These are phyloP conservation scores for Heliconius erato DNA, from an alignment of 2,888 invertebrate species.

Conservation along the genomic window DNA sequence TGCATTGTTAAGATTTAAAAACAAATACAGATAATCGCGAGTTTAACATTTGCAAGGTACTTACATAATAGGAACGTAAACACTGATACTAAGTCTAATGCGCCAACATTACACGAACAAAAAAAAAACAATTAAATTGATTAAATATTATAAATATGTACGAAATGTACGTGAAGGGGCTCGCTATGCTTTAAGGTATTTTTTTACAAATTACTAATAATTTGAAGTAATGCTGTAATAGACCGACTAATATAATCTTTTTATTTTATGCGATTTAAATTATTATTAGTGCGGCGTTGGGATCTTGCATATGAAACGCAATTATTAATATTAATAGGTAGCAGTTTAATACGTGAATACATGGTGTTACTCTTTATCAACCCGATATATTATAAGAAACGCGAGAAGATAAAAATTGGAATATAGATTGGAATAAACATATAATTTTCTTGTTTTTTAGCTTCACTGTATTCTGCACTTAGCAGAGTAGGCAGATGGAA, in stretches of 20 bases:
- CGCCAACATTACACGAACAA: constrained; percentile 28
- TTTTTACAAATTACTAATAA: neutral
- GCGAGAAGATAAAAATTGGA: neutral
- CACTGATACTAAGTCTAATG: constrained; percentile 59
- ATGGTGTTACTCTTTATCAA: neutral
- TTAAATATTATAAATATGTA: constrained; percentile 19
- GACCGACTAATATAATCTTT: neutral
- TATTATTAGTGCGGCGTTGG: too few relatives aligned
- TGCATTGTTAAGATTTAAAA: neutral
- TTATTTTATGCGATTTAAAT: neutral
- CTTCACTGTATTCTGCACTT: too few relatives aligned
- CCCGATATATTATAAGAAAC: neutral
- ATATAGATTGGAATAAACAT: too few relatives aligned
- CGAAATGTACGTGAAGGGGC: constrained; percentile 10
- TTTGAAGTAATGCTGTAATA: neutral
- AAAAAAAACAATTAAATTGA: constrained; percentile 1
- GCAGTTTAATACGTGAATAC: too few relatives aligned
- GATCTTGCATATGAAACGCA: too few relatives aligned
- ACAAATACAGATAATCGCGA: neutral
- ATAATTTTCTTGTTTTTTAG: too few relatives aligned
- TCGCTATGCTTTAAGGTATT: neutral
- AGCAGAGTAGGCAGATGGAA: too few relatives aligned
- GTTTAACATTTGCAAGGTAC: constrained; percentile 49
- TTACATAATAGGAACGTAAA: constrained; percentile 77
- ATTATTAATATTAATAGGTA: too few relatives aligned